Evolutionary conservation across 2,888 invertebrate species (phyloP).

Genomic region (Laspeyria flexula): DNA sequence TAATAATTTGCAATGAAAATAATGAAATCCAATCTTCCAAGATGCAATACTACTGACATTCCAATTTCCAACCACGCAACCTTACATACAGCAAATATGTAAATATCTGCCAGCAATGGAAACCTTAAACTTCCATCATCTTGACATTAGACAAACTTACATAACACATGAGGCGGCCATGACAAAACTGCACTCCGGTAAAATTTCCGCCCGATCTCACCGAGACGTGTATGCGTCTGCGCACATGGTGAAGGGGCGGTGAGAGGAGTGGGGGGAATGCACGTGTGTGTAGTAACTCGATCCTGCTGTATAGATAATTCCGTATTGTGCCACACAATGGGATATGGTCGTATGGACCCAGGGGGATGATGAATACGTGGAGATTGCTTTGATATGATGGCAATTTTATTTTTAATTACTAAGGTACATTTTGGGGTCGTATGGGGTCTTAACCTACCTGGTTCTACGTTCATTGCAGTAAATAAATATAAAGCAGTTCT

Average conservation of each 20-base stretch:
- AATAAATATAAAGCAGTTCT: too few species aligned
- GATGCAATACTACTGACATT: too few species aligned
- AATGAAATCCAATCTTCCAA: too few species aligned
- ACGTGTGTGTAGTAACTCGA: constrained; percentile 70
- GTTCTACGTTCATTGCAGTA: background rate
- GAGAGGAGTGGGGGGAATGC: constrained; percentile 42
- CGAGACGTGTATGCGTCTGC: constrained; percentile 38
- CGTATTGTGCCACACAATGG: constrained; percentile 57
- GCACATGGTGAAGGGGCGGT: constrained; percentile 25
- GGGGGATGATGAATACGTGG: constrained; percentile 54
- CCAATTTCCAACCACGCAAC: background rate
- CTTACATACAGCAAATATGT: background rate
- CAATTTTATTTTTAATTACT: constrained; percentile 38
- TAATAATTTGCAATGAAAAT: too few species aligned
- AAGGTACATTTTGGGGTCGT: constrained; percentile 10
- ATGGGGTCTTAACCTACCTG: constrained; percentile 9
- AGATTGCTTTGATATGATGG: constrained; percentile 35
- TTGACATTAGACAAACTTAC: constrained; percentile 42
- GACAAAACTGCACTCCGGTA: constrained; percentile 47
- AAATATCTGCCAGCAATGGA: constrained; percentile 14
- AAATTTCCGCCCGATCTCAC: constrained; percentile 42
- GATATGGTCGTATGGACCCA: constrained; percentile 15
- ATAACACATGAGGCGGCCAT: constrained; percentile 36
- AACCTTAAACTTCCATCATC: constrained; percentile 49
- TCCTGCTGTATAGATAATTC: constrained; percentile 63